Evolutionary conservation across 2,888 invertebrate species (phyloP).

Genomic region (Melipona beecheii): DNA sequence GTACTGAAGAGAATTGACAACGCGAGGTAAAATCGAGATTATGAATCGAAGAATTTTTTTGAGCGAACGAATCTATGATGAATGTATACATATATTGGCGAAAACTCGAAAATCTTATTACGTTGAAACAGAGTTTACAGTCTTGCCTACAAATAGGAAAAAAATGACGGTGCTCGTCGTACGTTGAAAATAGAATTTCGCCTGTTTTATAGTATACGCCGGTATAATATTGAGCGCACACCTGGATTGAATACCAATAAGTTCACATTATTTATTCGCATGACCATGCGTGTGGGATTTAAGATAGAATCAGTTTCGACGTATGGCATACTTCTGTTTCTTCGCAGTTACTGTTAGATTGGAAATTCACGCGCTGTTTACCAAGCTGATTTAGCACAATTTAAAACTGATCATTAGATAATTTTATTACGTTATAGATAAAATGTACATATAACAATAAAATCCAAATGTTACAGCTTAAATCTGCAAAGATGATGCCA

Average conservation of each 20-base stretch:
- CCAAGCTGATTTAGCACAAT: too few species aligned
- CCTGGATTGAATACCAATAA: constrained; percentile 5
- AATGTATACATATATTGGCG: neutral
- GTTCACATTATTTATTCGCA: constrained; percentile 22
- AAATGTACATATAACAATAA: neutral
- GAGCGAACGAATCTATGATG: neutral
- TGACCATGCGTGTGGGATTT: constrained; percentile 5
- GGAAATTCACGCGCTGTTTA: neutral
- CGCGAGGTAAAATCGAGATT: too few species aligned
- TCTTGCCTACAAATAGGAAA: neutral
- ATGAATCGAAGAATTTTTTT: neutral
- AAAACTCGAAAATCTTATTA: neutral
- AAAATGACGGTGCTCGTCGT: neutral
- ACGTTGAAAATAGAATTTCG: constrained; percentile 8
- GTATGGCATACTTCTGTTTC: neutral
- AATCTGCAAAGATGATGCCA: too few species aligned
- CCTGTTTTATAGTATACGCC: neutral
- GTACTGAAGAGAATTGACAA: neutral
- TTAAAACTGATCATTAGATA: neutral
- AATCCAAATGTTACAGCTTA: neutral
- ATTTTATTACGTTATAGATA: neutral
- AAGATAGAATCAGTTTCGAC: neutral
- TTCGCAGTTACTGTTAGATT: neutral
- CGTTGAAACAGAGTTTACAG: neutral
- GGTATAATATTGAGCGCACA: constrained; percentile 2